Evolutionary conservation across 2,888 invertebrate genomes (phyloP), one percentile per base, ranked within the genome.

Genomic region (Xestia ashworthii): DNA sequence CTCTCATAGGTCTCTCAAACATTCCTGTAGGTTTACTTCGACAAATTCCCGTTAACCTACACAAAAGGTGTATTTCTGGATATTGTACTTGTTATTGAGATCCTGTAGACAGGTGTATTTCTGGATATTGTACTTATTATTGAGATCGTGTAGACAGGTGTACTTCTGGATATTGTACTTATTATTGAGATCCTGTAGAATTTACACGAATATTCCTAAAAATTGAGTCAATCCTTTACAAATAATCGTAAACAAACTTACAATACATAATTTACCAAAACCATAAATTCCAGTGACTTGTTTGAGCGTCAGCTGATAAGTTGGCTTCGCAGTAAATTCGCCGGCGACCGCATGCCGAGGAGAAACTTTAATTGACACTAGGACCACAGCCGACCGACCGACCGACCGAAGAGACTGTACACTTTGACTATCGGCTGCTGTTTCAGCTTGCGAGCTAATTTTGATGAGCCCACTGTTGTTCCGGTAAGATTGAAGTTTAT

Each of bases 301-400:
- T 72, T 72, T 72, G 68, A 67, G 64, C 84, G 74, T 74, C 80
- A 75, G 84, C 66, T 41, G 66, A 65, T 79, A 84, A 73, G 41
- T 83, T 68, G 44, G 71, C 55, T 86, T 78, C 69, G 71, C 66
- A 74, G 76, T 84, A 76, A 74, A 83, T 83, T 87, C 41, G 80
- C 79, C 70, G 72, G 76, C 68, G 64, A 73, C 74, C 67, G 68
- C 67, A 48, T 22, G 14, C 46, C 73, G 48, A 78, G 69, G 85
- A 85, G 50, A 50, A 87, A 87, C 66, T 85, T 87, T 84, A 88
- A 88, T 87, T 87, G 88, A 79, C 86, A 83, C 78, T 71, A 76
- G 75, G 60, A 77, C 88, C 88, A 66, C 88, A 84, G 70, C 74
- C 71, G 64, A 50, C 80, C 60, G 44, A 44, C 44, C 44, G 60